Evolutionary conservation across 2,797 vertebrate species (phyloP).

Genomic region (Pseudopleuronectes americanus): DNA sequence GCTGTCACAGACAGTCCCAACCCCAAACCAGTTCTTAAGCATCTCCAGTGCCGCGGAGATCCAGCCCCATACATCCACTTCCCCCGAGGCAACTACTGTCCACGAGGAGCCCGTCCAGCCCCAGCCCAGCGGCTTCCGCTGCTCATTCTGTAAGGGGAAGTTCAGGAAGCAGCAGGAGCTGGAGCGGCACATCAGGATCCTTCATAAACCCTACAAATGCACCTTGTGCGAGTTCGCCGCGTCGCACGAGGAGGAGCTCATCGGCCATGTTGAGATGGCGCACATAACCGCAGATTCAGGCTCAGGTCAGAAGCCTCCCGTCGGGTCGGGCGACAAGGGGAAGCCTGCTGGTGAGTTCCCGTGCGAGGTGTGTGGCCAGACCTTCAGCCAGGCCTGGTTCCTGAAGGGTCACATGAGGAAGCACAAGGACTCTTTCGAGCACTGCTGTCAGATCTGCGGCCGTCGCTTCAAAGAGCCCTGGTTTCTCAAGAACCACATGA

Average conservation of each 20-base stretch:
- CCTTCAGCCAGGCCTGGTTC: slow-evolving; percentile 99
- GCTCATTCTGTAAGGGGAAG: slow-evolving; percentile 99
- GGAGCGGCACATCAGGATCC: slow-evolving; percentile 96
- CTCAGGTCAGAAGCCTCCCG: slow-evolving; percentile 86
- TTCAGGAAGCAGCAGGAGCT: slow-evolving; percentile 98
- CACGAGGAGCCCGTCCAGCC: slow-evolving; percentile 85
- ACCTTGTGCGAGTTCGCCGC: slow-evolving; percentile 98
- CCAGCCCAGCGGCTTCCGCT: slow-evolving; percentile 90
- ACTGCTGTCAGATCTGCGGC: slow-evolving; percentile 98
- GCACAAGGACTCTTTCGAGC: slow-evolving; percentile 99
- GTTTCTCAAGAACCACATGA: slow-evolving; percentile 99
- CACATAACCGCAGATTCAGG: slow-evolving; percentile 94
- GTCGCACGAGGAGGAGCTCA: slow-evolving; percentile 97
- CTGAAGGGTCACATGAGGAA: slow-evolving; percentile 99
- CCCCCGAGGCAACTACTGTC: slow-evolving; percentile 83
- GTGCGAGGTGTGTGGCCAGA: slow-evolving; percentile 96
- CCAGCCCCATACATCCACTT: slow-evolving; percentile 84
- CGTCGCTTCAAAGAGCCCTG: slow-evolving; percentile 99
- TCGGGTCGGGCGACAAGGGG: slow-evolving; percentile 81
- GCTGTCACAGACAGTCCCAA: slow-evolving; percentile 78
- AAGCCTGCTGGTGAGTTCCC: slow-evolving; percentile 92
- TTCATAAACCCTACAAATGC: slow-evolving; percentile 99
- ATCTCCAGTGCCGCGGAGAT: slow-evolving; percentile 82
- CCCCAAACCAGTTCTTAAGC: slow-evolving; percentile 58
- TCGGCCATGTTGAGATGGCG: slow-evolving; percentile 95